Conservation (phyloP, 2,113 vertebrate species). For the Ciconia maguari region DNA sequence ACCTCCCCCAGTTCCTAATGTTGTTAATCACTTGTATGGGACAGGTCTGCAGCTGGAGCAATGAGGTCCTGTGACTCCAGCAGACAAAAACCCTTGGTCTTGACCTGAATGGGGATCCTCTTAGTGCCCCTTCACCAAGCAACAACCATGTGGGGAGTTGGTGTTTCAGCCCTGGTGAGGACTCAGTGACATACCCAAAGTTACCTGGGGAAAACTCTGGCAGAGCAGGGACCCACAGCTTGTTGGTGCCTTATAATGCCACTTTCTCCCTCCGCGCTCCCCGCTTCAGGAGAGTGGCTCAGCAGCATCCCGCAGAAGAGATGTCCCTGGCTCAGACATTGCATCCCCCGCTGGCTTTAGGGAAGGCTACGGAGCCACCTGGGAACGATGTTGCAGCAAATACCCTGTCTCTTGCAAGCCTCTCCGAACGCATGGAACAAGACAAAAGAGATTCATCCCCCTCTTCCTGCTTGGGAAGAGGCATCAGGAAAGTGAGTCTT, state of each 20-base stretch:
- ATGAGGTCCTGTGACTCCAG: background rate
- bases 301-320: accelerated
- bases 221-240: background rate
- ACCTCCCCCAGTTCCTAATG: background rate
- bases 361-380: background rate
- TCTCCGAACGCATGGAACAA: slow-evolving; percentile 3
- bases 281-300: background rate
- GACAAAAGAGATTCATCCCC: slow-evolving; percentile 80
- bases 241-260: background rate
- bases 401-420: background rate
- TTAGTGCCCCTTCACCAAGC: accelerated
- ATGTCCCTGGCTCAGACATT: background rate
- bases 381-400: background rate
- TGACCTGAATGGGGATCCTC: background rate
- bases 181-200: background rate
- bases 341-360: background rate
- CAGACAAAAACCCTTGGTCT: accelerated
- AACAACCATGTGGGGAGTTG: accelerated
- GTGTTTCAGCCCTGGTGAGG: background rate
- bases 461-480: slow-evolving; percentile 74
- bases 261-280: background rate
- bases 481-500: slow-evolving; percentile 77
- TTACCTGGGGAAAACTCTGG: background rate
- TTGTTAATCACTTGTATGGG: background rate
- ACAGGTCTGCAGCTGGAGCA: background rate